Evolutionary conservation across 2,888 invertebrate species (phyloP).

Genomic region (Epistrophe grossulariae): DNA sequence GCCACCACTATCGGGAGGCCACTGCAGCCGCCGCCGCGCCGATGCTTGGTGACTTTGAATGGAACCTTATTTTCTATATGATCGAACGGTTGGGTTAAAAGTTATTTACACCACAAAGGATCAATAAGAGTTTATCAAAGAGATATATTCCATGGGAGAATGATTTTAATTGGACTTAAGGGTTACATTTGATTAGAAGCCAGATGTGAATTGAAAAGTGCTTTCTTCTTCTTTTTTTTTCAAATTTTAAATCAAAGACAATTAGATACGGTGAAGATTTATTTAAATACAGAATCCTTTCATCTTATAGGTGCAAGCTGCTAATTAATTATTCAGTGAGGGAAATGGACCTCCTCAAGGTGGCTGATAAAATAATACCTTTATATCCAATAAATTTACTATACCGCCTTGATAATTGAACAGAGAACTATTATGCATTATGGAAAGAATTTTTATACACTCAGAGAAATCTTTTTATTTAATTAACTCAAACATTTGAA

Average conservation of each 20-base stretch:
- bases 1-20: constrained; percentile 1
- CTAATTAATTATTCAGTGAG: constrained; percentile 37
- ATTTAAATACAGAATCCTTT: constrained; percentile 57
- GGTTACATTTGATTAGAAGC: constrained; percentile 45
- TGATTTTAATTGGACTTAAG: constrained; percentile 63
- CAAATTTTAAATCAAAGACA: constrained; percentile 31
- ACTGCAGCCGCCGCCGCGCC: background rate
- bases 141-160: constrained; percentile 55
- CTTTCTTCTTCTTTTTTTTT: constrained; percentile 7
- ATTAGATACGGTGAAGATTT: constrained; percentile 55
- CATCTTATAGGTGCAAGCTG: constrained; percentile 44
- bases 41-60: background rate
- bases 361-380: constrained; percentile 15
- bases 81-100: constrained; percentile 67
- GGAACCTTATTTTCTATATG: constrained; percentile 58
- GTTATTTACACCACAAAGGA: constrained; percentile 71
- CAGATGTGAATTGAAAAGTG: constrained; percentile 54
- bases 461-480: background rate
- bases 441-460: background rate
- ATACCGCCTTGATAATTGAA: constrained; percentile 6
- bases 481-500: too few relatives aligned
- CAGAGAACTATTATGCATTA: background rate
- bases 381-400: constrained; percentile 7
- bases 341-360: constrained; percentile 31
- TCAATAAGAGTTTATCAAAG: constrained; percentile 20